These are phyloP conservation scores for Lophius piscatorius DNA, from an alignment of 2,113 vertebrate genomes.

Conservation along the genomic window DNA sequence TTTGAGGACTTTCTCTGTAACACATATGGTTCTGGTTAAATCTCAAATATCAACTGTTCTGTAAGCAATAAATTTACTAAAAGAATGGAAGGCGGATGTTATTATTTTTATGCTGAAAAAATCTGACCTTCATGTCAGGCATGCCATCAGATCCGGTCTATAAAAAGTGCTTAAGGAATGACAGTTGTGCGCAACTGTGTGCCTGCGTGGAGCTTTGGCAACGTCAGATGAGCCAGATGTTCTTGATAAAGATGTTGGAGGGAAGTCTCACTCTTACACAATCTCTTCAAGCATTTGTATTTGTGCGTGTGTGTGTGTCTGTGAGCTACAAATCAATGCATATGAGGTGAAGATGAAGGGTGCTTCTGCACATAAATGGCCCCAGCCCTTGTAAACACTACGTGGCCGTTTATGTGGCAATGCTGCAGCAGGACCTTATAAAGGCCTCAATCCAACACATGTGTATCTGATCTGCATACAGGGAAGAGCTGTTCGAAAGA, in stretches of 20 bases:
- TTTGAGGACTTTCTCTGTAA: background rate
- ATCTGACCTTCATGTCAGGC: conserved; percentile 30
- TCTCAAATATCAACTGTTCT: conserved; percentile 15
- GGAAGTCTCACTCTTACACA: conserved; percentile 46
- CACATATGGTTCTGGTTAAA: conserved; percentile 30
- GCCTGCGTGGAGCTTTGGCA: conserved; percentile 76
- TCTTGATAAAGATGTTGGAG: conserved; percentile 72
- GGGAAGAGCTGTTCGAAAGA: conserved; percentile 14
- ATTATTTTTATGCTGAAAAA: conserved; percentile 11
- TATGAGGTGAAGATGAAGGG: conserved; percentile 26
- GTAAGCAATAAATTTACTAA: background rate
- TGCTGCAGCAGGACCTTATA: conserved; percentile 51
- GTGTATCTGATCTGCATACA: too few relatives aligned
- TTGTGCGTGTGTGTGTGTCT: conserved; percentile 5
- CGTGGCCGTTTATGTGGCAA: conserved; percentile 71
- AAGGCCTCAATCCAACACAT: conserved; percentile 35
- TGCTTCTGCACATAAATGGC: conserved; percentile 32
- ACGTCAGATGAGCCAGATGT: conserved; percentile 73
- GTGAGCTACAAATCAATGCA: conserved; percentile 14
- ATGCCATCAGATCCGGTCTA: conserved; percentile 32
- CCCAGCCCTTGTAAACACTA: conserved; percentile 72
- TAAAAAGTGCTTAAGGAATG: conserved; percentile 46
- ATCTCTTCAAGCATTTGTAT: conserved; percentile 28
- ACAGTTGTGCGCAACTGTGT: background rate
- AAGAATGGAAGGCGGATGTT: background rate